Base-by-base conservation (phyloP, 2,797 vertebrate species). In the Tangara arthus region DNA sequence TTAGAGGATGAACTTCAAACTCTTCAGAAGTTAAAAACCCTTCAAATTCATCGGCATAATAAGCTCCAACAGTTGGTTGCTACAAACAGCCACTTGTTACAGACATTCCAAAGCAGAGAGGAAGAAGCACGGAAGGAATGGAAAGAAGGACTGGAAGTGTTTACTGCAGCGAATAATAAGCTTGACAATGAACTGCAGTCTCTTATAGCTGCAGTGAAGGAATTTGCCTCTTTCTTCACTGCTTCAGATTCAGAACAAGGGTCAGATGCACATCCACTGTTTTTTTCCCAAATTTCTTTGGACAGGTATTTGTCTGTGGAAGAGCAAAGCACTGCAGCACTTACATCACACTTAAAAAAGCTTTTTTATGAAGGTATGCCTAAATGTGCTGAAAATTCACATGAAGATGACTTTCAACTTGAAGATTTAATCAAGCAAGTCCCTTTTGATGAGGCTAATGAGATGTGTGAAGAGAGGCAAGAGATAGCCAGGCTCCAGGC, bases 401-500 rank as follows among this genome's bases (percentile, higher is more conserved):
- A 88, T 42, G 97, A 98, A 21, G 98, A 97, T 83, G 98, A 97
- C 90, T 98, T 98, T 87, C 98, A 98, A 24, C 97, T 98, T 39
- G 94, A 98, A 49, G 98, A 98, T 89, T 88, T 98, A 63, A 98
- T 97, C 64, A 95, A 97, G 39, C 96, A 97, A 77, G 97, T 96
- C 53, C 41, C 91, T 56, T 77, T 63, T 85, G 97, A 97, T 28
- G 97, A 97, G 44, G 89, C 86, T 61, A 57, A 91, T 13, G 93
- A 87, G 23, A 21, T 93, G 53, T 96, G 97, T 71, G 97, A 98
- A 56, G 97, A 90, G 44, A 98, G 92, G 82, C 96, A 89, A 7
- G 99, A 99, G 96, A 97, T 99, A 97, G 97, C 97, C 53, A 98
- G 98, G 94, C 97, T 99, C 61, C 98, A 99, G 95, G 97, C 98